Base-by-base conservation (phyloP, 2,797 vertebrate genomes). In the Pteronotus mesoamericanus region DNA sequence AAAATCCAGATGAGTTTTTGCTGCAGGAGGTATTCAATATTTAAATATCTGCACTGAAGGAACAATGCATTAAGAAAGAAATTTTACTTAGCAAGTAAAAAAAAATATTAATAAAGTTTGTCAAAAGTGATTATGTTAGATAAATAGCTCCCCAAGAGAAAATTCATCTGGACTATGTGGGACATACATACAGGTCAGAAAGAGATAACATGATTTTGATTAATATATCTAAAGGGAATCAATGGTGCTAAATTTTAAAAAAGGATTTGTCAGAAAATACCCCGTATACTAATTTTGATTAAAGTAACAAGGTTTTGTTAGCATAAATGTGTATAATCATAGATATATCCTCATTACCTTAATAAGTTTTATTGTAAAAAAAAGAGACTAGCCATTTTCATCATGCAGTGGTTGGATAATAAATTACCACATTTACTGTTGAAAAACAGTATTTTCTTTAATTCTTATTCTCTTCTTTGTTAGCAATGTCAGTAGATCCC, bases 311-410 rank as follows among this genome's bases (percentile, higher is more conserved):
- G 8, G 1, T 24, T 90, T 84, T 37, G 21, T 59, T 51, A 68
- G 11, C 32, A 78, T 1, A 68, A 80, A 78, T 74, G 21, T 32
- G 19, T 53, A 32, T 72, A 83, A 64, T 92, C 61, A 66, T 12
- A 85, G 15, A 6, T 12, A 48, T 86, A 32, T 34, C 1, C 2
- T 77, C 9, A 51, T 83, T 53, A 51, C 44, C 22, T 77, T 84
- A 87, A 86, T 7, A 86, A 32, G 9, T 71, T 84, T 71, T 61
- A 91, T 68, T 39, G 19, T 18, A 24, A 48, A 29, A 34, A 71
- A 15, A 71, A 83, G 75, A n/a, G n/a, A 32, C 14, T 87, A 80
- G 5, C 37, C 29, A 88, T 96, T 94, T 94, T 95, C 53, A 78
- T 91, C 19, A 64, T 46, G 19, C 74, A 26, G 34, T 29, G 55